Base-by-base conservation (phyloP, 1,140 invertebrate species). In the Drosophila repletoides region DNA sequence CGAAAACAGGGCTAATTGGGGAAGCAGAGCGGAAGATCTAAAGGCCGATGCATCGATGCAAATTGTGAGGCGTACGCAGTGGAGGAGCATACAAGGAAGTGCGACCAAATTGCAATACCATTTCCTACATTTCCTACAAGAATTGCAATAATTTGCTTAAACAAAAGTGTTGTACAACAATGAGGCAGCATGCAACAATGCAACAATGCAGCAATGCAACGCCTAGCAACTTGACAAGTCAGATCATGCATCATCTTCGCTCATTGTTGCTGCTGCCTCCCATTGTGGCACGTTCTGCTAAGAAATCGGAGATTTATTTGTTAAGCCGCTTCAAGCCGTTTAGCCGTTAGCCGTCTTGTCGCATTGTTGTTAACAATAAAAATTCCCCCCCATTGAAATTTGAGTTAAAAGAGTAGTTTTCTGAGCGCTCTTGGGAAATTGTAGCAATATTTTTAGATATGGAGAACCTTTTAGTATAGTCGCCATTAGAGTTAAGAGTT, bases 141-240 rank as follows among this genome's bases (percentile, higher is more conserved):
- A 84, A 83, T 63, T 41, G 65, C 60, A 56, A 61, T 74, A 71
- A 79, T 79, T 84, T 74, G 61, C 70, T 67, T 84, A 72, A 77
- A 77, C 69, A 84, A 71, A 71, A 60, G 51, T 67, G 61, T 53
- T 72, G n/a, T n/a, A n/a, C n/a, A 60, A 84, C 70, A 83, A 38
- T 63, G 59, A 33, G 33, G 45, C 21, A 12, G 45, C n/a, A n/a
- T n/a, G n/a, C 38, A 51, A 68, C 71, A 72, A 72, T 66, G 24
- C 48, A 56, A 53, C 60, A 65, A 71, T 41, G 28, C 24, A 34
- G n/a, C 46, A 33, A 48, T 2, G 19, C 38, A 14, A 21, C 26
- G 4, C 29, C n/a, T n/a, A 22, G 19, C 34, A 5, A 45, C 49
- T 72, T 72, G 51, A 29, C 55, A 56, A n/a, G 64, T 51, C 66